Evolutionary conservation across 2,888 invertebrate genomes (phyloP), one percentile per base, ranked within the genome.

Genomic region (Lochmaea crataegi): DNA sequence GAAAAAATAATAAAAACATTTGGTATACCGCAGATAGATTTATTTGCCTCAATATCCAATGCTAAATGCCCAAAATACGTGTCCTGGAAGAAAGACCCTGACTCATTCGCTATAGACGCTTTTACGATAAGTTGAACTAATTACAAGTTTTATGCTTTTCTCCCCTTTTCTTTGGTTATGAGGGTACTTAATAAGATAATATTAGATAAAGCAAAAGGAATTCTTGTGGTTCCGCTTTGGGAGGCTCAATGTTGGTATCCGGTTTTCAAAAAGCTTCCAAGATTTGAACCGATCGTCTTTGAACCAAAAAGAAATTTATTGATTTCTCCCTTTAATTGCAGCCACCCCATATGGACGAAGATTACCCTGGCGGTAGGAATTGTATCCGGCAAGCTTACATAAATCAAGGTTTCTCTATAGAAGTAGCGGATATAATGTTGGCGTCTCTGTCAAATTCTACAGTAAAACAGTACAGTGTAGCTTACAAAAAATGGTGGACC

Each of bases 221-320:
- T 74, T 18, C 41, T 66, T 5, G 57, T 71, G 26, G 74, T 71
- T 16, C 72, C 72, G 2, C 41, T 42, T 22, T 73, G 73, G 73
- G 41, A 51, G 9, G 26, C 70, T n/a, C 70, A 70, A 42, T 41
- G 60, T 18, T 73, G 70, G 70, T 73, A 51, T 51, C 70, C 70
- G 12, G 14, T 56, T 32, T 69, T 70, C 51, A 61, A 12, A 42
- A 67, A 58, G 48, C 51, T 75, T 14, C 26, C 71, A 41, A 56
- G 16, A 32, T 11, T 18, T 9, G 10, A 14, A 45, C 67, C 70
- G 12, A 22, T 67, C 10, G 7, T 22, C 1, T 68, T 67, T n/a
- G 16, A 67, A 41, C 71, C 65, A 16, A 56, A 65, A 18, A 14
- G 9, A 65, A 1, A 71, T 7, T 11, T 51, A 45, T 42, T 65